Conservation (phyloP, 2,113 vertebrate species). For the Cephalopterus ornatus region DNA sequence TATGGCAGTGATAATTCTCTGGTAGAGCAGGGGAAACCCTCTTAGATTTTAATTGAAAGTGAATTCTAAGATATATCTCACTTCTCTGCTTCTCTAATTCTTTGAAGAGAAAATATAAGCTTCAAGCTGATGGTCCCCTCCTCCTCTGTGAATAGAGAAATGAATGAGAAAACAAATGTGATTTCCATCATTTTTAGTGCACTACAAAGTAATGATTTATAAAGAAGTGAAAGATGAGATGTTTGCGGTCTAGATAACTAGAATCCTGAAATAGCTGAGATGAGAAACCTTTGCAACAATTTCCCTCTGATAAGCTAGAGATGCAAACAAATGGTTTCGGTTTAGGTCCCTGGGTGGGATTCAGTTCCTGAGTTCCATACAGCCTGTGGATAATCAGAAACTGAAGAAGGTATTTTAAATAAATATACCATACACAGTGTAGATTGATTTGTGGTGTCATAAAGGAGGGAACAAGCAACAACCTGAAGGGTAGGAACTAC, state of each 20-base stretch:
- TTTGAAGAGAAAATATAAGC: neutral
- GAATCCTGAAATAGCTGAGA: neutral
- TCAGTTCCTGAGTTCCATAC: neutral
- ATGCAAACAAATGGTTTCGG: neutral
- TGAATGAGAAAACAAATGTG: neutral
- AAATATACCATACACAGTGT: neutral
- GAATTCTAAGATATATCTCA: neutral
- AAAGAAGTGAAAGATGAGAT: neutral
- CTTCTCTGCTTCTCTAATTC: neutral
- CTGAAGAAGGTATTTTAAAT: neutral
- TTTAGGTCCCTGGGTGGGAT: neutral
- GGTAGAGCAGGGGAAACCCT: neutral
- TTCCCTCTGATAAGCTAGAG: neutral
- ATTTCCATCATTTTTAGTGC: neutral
- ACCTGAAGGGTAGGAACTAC: neutral
- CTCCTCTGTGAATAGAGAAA: neutral
- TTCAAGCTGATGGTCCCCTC: neutral
- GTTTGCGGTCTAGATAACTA: neutral
- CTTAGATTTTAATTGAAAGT: neutral
- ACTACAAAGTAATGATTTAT: neutral
- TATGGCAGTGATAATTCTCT: neutral
- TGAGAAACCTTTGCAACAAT: neutral
- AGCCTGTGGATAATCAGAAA: neutral
- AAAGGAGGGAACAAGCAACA: neutral
- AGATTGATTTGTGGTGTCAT: neutral